Base-by-base conservation (phyloP, 1,140 invertebrate species). In the Meloidogyne hapla region DNA sequence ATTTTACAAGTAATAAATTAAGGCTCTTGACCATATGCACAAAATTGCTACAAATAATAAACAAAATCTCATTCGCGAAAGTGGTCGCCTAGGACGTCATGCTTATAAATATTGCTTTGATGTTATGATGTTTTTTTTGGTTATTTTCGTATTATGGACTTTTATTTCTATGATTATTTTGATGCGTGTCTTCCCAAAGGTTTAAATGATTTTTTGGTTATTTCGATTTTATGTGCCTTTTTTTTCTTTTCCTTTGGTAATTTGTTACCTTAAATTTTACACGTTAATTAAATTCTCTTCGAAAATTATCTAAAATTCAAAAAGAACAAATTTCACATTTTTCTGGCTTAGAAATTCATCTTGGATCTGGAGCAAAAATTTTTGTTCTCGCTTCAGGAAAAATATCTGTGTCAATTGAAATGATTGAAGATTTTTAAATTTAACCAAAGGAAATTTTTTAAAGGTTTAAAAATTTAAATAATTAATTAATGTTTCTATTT, bases 161-260 rank as follows among this genome's bases (percentile, higher is more conserved):
- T 87, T 86, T 68, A 75, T 86, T 63, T 70, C 64, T 0, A 86
- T 86, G 83, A 79, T 86, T 42, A 15, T 86, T 25, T 13, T 86
- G 18, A 87, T 86, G 80, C 78, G 81, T 66, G 67, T 87, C 21
- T 86, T 87, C 68, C 84, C 78, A n/a, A 85, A 87, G 73, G 38
- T 69, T 66, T 79, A 28, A 25, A n/a, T 12, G n/a, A n/a, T n/a
- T n/a, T n/a, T n/a, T n/a, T n/a, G n/a, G n/a, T n/a, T n/a, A n/a
- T n/a, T n/a, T n/a, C n/a, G n/a, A n/a, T n/a, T n/a, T n/a, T n/a
- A n/a, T n/a, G n/a, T n/a, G n/a, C n/a, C n/a, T n/a, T n/a, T n/a
- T n/a, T n/a, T n/a, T n/a, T n/a, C n/a, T n/a, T n/a, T n/a, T n/a
- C n/a, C n/a, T n/a, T n/a, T n/a, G n/a, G n/a, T n/a, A n/a, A n/a